phyloP scores from a whole-genome alignment of 1,140 invertebrate species.

The Vanessa atalanta region DNA sequence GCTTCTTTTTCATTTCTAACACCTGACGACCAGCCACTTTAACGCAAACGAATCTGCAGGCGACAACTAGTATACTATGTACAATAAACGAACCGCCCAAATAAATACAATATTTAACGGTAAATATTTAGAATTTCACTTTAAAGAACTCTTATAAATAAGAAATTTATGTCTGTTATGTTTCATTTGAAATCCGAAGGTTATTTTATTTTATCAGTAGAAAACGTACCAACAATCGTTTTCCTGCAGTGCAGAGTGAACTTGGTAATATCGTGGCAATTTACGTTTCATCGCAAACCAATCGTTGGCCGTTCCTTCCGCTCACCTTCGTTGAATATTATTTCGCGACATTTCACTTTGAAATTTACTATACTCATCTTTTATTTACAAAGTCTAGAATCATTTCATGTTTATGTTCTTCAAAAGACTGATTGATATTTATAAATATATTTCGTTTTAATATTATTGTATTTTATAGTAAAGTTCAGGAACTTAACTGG shows the following conservation, averaged over 20 bases:
- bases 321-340: constrained; percentile 22
- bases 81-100: too few species aligned
- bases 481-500: too few species aligned
- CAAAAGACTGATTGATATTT: neutral
- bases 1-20: too few species aligned
- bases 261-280: constrained; percentile 54
- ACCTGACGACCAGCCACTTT: too few species aligned
- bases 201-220: neutral
- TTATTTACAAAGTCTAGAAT: neutral
- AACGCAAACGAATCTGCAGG: too few species aligned
- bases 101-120: too few species aligned
- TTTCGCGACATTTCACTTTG: constrained; percentile 19
- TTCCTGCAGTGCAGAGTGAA: constrained; percentile 10
- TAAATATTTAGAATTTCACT: too few species aligned
- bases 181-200: neutral
- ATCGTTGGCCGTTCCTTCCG: constrained; percentile 41
- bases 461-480: too few species aligned
- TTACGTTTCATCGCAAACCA: constrained; percentile 72
- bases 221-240: constrained; percentile 14
- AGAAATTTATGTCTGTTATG: too few species aligned
- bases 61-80: too few species aligned
- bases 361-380: neutral
- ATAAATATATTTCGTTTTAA: too few species aligned
- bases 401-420: neutral
- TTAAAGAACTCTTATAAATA: too few species aligned